These are phyloP conservation scores for Pseudoatta argentina DNA, from an alignment of 1,140 invertebrate genomes.

Conservation along the genomic window DNA sequence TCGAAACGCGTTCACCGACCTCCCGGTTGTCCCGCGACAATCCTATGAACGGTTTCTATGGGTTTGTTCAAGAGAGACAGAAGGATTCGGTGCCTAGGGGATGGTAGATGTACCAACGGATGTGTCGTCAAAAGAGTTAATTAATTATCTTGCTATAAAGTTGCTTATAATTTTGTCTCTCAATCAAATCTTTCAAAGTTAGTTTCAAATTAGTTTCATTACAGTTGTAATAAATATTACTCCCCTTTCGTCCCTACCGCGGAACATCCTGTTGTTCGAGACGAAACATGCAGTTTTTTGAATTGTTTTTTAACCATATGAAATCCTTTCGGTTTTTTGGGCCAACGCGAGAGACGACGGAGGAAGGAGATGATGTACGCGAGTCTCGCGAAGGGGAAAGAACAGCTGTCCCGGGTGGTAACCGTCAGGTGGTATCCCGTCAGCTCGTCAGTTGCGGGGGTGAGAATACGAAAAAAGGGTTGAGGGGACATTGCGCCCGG, in stretches of 20 bases:
- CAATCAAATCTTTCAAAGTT: neutral
- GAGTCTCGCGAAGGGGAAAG: constrained; percentile 56
- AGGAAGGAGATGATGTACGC: constrained; percentile 15
- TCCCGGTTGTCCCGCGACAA: neutral
- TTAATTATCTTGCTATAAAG: neutral
- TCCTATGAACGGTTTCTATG: neutral
- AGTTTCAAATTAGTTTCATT: neutral
- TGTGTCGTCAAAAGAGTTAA: neutral
- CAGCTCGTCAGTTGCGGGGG: constrained; percentile 80
- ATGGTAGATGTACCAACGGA: neutral
- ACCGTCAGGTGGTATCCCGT: constrained; percentile 79
- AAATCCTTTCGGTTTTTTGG: constrained; percentile 74
- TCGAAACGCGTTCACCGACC: neutral
- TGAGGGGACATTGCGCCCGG: constrained; percentile 49
- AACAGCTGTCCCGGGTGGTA: constrained; percentile 77
- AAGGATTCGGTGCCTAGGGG: neutral
- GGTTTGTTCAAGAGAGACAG: neutral
- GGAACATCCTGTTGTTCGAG: constrained; percentile 37
- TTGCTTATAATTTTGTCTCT: neutral
- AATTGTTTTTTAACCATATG: constrained; percentile 36
- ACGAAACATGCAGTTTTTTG: constrained; percentile 51
- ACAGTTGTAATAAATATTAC: neutral
- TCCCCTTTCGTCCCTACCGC: neutral
- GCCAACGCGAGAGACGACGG: neutral
- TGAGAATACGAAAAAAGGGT: constrained; percentile 78